Base-by-base conservation (phyloP, 2,797 vertebrate species). In the Poecilia gillii region DNA sequence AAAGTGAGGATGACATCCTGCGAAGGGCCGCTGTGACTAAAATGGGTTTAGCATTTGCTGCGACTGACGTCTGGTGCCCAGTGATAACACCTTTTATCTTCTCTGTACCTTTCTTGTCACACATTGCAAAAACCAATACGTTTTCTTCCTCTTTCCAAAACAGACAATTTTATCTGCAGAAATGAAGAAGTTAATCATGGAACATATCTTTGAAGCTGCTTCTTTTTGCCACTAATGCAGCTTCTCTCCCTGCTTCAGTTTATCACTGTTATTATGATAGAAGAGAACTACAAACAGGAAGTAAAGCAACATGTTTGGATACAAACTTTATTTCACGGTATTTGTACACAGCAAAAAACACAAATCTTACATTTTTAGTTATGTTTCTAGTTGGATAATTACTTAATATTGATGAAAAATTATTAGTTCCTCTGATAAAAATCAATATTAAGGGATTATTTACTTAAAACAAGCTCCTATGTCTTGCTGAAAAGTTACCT, bases 321-420 rank as follows among this genome's bases (percentile, higher is more conserved):
- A 66, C 84, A 84, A 77, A 83, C 70, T 95, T 95, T 95, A 95
- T 94, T 95, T 81, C 76, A 71, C 78, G 76, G 82, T 68, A 77
- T 9, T 75, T 85, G 82, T 25, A 53, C 51, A 53, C 51, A 25
- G 51, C 7, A 53, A 53, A 53, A 53, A 53, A 53, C 51, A 9
- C 23, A 25, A 25, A 53, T 53, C 23, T 53, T 9, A 53, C 7
- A 53, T 53, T 53, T 53, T 25, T 53, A 53, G 51, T 51, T 51
- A 51, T 23, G 49, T 25, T 53, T 53, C 51, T 53, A 53, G 20
- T 25, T 53, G 51, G 7, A 53, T 53, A 53, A 53, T 53, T 25
- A 53, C 7, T 53, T 25, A 53, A 53, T 25, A 53, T 9, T 53
- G 51, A 53, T 9, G 1, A 53, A 25, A 53, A 53, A 53, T 3